These are phyloP conservation scores for Bungarus multicinctus DNA, from an alignment of 2,113 vertebrate species.

Conservation along the genomic window DNA sequence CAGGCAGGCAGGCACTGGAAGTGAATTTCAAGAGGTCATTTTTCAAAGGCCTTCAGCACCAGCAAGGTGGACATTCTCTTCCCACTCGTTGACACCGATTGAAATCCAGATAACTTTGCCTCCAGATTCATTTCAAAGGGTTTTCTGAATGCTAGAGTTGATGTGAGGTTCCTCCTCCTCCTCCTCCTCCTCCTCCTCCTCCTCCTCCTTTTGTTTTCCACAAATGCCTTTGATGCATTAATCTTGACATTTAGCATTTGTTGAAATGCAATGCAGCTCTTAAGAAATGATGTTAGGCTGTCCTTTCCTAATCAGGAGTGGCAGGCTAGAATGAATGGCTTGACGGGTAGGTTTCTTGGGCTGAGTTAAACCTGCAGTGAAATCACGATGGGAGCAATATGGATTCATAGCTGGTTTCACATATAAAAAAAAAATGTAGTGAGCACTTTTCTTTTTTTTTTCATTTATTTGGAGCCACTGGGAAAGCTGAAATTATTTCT, in stretches of 20 bases:
- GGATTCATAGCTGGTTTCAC: neutral
- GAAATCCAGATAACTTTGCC: neutral
- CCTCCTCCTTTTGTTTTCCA: neutral
- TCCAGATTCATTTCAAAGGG: neutral
- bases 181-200: neutral
- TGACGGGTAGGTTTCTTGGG: neutral
- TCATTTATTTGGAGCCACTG: neutral
- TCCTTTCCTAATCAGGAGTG: neutral
- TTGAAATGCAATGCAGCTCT: neutral
- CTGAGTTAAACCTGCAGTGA: neutral
- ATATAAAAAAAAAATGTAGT: neutral
- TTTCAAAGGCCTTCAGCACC: neutral
- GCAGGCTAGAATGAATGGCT: neutral
- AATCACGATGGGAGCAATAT: neutral
- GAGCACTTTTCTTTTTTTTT: neutral
- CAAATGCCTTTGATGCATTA: neutral
- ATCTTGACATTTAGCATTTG: neutral
- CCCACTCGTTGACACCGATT: neutral
- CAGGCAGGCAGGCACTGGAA: neutral
- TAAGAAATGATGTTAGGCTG: neutral
- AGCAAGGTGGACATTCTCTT: neutral
- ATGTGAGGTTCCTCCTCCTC: neutral
- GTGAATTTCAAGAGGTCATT: neutral
- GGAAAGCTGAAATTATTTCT: neutral
- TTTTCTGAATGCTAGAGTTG: neutral